These are phyloP conservation scores for Sialia sialis DNA, from an alignment of 2,113 vertebrate genomes.

Conservation along the genomic window DNA sequence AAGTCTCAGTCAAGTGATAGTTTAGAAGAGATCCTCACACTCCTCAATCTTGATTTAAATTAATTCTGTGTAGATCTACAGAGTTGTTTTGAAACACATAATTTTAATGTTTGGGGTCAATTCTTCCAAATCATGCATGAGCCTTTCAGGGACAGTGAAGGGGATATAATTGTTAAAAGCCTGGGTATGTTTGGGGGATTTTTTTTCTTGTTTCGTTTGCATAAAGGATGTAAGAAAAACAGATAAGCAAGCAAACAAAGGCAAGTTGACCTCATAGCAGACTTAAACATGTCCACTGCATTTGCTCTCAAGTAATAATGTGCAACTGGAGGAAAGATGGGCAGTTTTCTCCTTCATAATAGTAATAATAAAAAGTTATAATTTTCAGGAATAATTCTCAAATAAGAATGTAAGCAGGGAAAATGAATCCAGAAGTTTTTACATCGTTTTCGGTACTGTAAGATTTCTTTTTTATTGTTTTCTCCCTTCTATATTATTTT, in stretches of 20 bases:
- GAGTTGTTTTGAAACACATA: background rate
- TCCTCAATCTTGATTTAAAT: background rate
- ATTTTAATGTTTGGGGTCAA: background rate
- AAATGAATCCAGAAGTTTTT: background rate
- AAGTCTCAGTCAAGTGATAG: background rate
- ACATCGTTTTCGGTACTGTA: rapidly evolving
- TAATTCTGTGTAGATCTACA: background rate
- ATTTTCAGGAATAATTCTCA: background rate
- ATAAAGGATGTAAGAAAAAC: background rate
- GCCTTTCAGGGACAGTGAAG: background rate
- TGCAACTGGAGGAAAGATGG: background rate
- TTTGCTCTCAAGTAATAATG: background rate
- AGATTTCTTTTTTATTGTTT: background rate
- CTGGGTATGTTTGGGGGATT: background rate
- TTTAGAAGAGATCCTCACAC: background rate
- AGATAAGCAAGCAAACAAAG: background rate
- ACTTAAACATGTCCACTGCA: background rate
- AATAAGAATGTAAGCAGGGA: background rate
- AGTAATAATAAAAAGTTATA: background rate
- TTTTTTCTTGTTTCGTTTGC: background rate
- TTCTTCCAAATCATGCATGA: background rate
- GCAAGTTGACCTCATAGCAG: background rate
- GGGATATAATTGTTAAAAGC: background rate
- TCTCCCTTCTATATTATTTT: background rate
- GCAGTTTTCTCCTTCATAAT: background rate